A percentile compares a stretch with the other conserved stretches of the same genome.
Conservation (phyloP, 2,888 invertebrate genomes). For the Cryptophagus acutangulus region DNA sequence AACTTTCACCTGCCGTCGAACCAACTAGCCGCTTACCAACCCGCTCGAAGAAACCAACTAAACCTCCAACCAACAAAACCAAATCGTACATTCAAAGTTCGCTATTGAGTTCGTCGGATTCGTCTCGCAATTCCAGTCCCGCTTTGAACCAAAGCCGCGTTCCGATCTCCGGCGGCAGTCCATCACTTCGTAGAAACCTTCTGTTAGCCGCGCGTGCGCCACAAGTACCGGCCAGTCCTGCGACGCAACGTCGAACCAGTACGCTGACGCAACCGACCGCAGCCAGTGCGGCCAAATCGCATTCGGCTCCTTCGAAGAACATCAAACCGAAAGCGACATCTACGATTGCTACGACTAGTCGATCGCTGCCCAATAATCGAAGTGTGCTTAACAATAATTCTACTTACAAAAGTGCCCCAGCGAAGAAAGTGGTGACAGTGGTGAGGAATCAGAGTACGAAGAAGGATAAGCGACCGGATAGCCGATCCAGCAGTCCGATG, state of each 20-base stretch:
- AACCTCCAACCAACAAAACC: conserved; percentile 4
- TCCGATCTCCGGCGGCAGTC: conserved; percentile 37
- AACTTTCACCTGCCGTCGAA: conserved; percentile 51
- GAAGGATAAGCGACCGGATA: conserved; percentile 18
- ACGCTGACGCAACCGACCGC: conserved; percentile 55
- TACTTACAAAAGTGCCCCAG: background rate
- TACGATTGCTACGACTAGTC: background rate
- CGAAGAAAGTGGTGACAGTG: background rate
- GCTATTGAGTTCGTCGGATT: conserved; percentile 50
- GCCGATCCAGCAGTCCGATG: conserved; percentile 33
- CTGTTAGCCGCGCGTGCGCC: conserved; percentile 53
- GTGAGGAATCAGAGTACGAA: conserved; percentile 10
- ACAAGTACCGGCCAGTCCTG: conserved; percentile 51
- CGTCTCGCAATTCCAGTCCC: conserved; percentile 66
- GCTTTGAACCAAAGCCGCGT: conserved; percentile 42
- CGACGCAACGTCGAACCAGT: conserved; percentile 46
- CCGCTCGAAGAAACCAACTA: conserved; percentile 34
- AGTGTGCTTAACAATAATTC: background rate
- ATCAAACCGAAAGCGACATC: conserved; percentile 10
- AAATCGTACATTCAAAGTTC: conserved; percentile 45
- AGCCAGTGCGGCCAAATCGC: conserved; percentile 55
- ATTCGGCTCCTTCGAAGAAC: too few species aligned
- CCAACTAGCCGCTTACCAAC: conserved; percentile 39
- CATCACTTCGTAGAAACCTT: conserved; percentile 51
- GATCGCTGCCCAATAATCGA: background rate